Evolutionary conservation across 1,140 invertebrate genomes (phyloP).

Genomic region (Agraylea sexmaculata): DNA sequence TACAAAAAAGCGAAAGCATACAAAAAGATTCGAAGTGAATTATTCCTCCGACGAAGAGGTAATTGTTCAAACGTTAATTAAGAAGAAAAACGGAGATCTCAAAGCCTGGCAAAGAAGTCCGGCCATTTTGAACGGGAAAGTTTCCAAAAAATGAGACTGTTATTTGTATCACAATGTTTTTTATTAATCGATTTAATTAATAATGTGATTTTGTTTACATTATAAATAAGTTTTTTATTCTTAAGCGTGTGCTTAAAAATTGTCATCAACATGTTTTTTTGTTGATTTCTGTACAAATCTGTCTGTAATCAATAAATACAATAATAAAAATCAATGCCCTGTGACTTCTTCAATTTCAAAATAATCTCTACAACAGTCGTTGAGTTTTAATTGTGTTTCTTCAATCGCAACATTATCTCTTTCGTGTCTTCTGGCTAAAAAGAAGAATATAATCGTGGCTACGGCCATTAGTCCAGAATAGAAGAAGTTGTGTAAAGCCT

Average conservation of each 20-base stretch:
- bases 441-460: slow-evolving; percentile 28
- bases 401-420: slow-evolving; percentile 21
- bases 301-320: neutral
- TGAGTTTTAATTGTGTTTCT: slow-evolving; percentile 11
- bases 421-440: slow-evolving; percentile 25
- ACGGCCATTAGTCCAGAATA: slow-evolving; percentile 30
- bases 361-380: slow-evolving; percentile 27
- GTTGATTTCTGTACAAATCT: slow-evolving; percentile 3
- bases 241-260: neutral
- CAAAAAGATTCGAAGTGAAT: slow-evolving; percentile 16
- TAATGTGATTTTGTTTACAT: neutral
- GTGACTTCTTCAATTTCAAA: slow-evolving; percentile 28
- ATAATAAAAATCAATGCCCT: slow-evolving; percentile 22
- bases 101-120: slow-evolving; percentile 18
- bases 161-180: neutral
- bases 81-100: slow-evolving; percentile 12
- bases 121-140: slow-evolving; percentile 14
- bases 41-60: slow-evolving; percentile 20
- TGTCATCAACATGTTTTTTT: neutral
- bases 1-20: slow-evolving; percentile 15
- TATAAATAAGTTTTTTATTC: neutral
- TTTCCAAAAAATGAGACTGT: slow-evolving; percentile 1
- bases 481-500: slow-evolving; percentile 34
- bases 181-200: neutral
- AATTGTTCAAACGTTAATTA: slow-evolving; percentile 18